Percentiles rank a stretch among this genome's conserved stretches.
Evolutionary conservation across 2,888 invertebrate species (phyloP).

Genomic region (Encarsia formosa): DNA sequence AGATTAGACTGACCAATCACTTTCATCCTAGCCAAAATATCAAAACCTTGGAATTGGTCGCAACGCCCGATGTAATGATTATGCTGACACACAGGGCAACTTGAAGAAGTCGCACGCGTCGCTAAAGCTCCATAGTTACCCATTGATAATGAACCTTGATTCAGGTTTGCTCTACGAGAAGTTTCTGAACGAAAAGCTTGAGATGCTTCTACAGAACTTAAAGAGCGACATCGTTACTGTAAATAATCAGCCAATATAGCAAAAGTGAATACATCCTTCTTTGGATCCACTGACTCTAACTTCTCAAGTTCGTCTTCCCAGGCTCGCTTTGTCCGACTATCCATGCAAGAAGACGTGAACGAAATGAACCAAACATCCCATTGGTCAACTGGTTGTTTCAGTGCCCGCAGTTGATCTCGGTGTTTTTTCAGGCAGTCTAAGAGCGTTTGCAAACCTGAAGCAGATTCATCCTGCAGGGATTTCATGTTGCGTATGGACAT

Average conservation of each 20-base stretch:
- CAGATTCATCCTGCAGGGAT: no score
- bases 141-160: neutral
- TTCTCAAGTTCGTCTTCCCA: no score
- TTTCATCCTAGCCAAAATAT: neutral
- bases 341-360: neutral
- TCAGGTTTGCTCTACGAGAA: neutral
- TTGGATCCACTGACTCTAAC: no score
- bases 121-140: neutral
- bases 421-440: neutral
- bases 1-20: neutral
- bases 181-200: neutral
- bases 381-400: neutral
- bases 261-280: no score
- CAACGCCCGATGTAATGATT: neutral
- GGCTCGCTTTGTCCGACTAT: neutral
- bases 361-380: neutral
- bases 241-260: neutral
- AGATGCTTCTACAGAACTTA: neutral
- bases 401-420: neutral
- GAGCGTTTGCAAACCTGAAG: no score
- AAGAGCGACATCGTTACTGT: neutral
- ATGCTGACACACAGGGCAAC: neutral
- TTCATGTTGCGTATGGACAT: neutral
- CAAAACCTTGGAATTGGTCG: neutral
- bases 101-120: neutral